Percentiles rank a stretch among this genome's conserved stretches.
These are phyloP conservation scores for Cyclopterus lumpus DNA, from an alignment of 2,797 vertebrate species.

Conservation along the genomic window DNA sequence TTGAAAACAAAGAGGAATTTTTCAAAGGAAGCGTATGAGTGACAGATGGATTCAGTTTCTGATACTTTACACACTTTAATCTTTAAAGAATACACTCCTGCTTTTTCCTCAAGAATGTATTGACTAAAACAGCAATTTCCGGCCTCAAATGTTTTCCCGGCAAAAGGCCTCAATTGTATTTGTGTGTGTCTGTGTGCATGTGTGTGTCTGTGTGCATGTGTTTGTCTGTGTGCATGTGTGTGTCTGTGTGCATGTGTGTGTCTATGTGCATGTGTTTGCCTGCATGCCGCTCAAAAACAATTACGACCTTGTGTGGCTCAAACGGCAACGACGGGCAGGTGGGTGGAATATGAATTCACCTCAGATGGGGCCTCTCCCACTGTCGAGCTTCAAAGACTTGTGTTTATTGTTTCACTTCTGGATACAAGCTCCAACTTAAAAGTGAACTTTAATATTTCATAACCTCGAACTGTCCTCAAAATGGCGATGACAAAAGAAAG, in stretches of 20 bases:
- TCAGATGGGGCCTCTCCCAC: slow-evolving; percentile 53
- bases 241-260: slow-evolving; percentile 12
- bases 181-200: no score
- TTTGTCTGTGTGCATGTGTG: slow-evolving; percentile 26
- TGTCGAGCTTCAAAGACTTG: slow-evolving; percentile 57
- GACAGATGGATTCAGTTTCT: slow-evolving; percentile 42
- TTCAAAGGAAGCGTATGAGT: slow-evolving; percentile 36
- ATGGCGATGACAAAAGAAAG: slow-evolving; percentile 39
- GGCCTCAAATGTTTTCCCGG: slow-evolving; percentile 26
- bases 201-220: background rate
- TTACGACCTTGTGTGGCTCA: slow-evolving; percentile 47
- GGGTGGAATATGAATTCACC: slow-evolving; percentile 68
- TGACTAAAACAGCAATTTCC: slow-evolving; percentile 34
- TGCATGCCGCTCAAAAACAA: slow-evolving; percentile 56
- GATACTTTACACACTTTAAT: slow-evolving; percentile 24
- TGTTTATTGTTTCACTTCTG: slow-evolving; percentile 57
- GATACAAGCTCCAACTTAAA: slow-evolving; percentile 46
- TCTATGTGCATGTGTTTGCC: slow-evolving; percentile 10
- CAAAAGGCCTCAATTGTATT: slow-evolving; percentile 25
- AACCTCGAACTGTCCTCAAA: slow-evolving; percentile 53
- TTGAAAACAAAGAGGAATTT: slow-evolving; percentile 56
- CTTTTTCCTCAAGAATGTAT: slow-evolving; percentile 32
- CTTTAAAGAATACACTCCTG: slow-evolving; percentile 37
- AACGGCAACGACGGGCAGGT: slow-evolving; percentile 60
- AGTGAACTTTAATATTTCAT: slow-evolving; percentile 66